phyloP scores from a whole-genome alignment of 2,797 vertebrate genomes.

The Percopsis omiscomaycus region DNA sequence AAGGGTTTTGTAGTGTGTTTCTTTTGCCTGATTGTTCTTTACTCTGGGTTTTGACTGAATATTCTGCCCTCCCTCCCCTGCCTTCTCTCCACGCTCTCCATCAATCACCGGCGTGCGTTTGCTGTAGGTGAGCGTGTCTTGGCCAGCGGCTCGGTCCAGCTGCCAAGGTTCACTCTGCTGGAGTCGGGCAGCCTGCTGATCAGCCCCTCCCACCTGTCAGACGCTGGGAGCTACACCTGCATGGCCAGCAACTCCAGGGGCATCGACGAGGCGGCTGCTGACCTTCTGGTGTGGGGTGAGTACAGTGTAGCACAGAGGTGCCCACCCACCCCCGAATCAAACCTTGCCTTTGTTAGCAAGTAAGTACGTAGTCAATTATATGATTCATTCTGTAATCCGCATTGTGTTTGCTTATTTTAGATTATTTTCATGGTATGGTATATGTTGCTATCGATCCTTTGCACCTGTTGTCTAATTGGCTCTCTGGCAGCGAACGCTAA shows the following conservation, averaged over 20 bases:
- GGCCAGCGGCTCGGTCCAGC: conserved; percentile 94
- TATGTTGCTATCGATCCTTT: too few species aligned
- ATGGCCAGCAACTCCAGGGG: conserved; percentile 96
- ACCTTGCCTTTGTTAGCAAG: too few species aligned
- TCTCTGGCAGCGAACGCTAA: too few species aligned
- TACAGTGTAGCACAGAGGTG: not conserved
- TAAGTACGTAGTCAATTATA: too few species aligned
- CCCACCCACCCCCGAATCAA: too few species aligned
- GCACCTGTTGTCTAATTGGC: too few species aligned
- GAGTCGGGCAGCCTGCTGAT: conserved; percentile 94
- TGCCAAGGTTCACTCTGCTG: conserved; percentile 92
- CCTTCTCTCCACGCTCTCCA: conserved; percentile 5
- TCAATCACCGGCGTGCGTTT: conserved; percentile 47
- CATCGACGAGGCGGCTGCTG: conserved; percentile 89
- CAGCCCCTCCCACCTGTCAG: conserved; percentile 88
- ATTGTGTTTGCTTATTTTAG: not conserved
- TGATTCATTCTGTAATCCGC: too few species aligned
- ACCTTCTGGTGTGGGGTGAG: conserved; percentile 95
- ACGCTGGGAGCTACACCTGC: conserved; percentile 91
- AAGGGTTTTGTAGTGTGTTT: too few species aligned
- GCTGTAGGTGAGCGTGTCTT: conserved; percentile 88
- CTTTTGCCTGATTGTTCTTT: not conserved
- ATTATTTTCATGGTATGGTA: too few species aligned
- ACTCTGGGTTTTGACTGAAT: conserved; percentile 14
- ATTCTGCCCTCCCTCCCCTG: not conserved